Percentiles rank a stretch among this genome's conserved stretches.
Evolutionary conservation across 2,113 vertebrate species (phyloP).

Genomic region (Phyllopteryx taeniolatus): DNA sequence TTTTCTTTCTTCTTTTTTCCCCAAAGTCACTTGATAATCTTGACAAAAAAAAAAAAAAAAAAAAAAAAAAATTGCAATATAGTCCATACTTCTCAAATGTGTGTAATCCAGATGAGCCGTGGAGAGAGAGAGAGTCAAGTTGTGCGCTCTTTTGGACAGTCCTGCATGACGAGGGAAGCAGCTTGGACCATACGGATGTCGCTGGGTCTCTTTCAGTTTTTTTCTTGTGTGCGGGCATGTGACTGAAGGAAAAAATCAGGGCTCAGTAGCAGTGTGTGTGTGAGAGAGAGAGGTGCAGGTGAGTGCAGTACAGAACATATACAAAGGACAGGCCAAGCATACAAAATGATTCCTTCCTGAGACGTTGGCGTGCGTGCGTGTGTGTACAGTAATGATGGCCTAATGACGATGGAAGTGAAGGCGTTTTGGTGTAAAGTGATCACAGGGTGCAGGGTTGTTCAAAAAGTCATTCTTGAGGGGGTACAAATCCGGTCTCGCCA

Average conservation of each 20-base stretch:
- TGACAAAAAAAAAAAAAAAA: constrained; percentile 23
- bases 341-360: constrained; percentile 75
- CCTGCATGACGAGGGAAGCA: constrained; percentile 65
- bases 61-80: constrained; percentile 66
- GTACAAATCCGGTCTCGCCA: background rate
- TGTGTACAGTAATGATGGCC: constrained; percentile 67
- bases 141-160: constrained; percentile 67
- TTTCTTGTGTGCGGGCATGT: constrained; percentile 45
- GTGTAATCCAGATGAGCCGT: constrained; percentile 69
- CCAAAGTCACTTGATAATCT: constrained; percentile 71
- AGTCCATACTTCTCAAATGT: constrained; percentile 70
- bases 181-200: constrained; percentile 58
- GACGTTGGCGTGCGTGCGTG: constrained; percentile 65
- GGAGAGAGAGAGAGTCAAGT: constrained; percentile 48
- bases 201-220: constrained; percentile 47
- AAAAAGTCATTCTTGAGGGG: background rate
- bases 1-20: constrained; percentile 47
- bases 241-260: constrained; percentile 48
- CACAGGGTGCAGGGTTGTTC: constrained; percentile 59
- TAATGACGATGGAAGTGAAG: constrained; percentile 56
- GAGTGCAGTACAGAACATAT: constrained; percentile 60
- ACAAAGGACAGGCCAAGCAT: constrained; percentile 67
- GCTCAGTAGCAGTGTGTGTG: constrained; percentile 66
- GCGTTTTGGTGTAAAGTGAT: constrained; percentile 67
- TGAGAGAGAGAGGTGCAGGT: constrained; percentile 33